Evolutionary conservation across 2,113 vertebrate genomes (phyloP).

Genomic region (Grallaria varia): DNA sequence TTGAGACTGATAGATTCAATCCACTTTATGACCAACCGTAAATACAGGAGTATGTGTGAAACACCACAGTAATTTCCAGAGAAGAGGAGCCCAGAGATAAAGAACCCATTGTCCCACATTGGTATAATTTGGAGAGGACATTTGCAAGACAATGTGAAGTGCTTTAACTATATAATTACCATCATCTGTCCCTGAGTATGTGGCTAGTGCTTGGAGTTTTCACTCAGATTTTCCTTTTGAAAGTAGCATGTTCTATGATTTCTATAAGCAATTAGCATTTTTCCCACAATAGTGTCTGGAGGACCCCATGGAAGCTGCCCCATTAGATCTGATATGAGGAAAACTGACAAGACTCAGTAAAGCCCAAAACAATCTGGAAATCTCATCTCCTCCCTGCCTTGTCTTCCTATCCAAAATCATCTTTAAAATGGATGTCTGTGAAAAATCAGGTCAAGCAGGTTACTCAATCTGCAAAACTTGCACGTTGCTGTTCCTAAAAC

Average conservation of each 20-base stretch:
- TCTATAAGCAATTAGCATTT: background rate
- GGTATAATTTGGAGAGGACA: background rate
- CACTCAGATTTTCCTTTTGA: background rate
- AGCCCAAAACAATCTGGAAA: background rate
- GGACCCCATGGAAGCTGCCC: background rate
- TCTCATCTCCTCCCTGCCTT: background rate
- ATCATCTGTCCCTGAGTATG: background rate
- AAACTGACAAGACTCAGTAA: background rate
- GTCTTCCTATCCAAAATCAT: background rate
- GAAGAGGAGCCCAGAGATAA: background rate
- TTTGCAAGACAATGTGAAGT: constrained; percentile 20
- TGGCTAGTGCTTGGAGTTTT: background rate
- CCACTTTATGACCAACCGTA: background rate
- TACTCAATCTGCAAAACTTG: background rate
- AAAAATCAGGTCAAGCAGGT: background rate
- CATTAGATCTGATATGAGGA: background rate
- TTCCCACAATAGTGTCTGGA: background rate
- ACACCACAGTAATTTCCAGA: background rate
- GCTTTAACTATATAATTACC: constrained; percentile 2
- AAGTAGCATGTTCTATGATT: background rate
- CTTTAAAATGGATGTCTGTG: background rate
- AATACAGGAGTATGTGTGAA: background rate
- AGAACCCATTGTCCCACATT: background rate
- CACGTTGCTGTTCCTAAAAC: background rate
- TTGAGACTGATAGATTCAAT: background rate